Conservation (phyloP, 2,888 invertebrate genomes). For the Zelleria hepariella region DNA sequence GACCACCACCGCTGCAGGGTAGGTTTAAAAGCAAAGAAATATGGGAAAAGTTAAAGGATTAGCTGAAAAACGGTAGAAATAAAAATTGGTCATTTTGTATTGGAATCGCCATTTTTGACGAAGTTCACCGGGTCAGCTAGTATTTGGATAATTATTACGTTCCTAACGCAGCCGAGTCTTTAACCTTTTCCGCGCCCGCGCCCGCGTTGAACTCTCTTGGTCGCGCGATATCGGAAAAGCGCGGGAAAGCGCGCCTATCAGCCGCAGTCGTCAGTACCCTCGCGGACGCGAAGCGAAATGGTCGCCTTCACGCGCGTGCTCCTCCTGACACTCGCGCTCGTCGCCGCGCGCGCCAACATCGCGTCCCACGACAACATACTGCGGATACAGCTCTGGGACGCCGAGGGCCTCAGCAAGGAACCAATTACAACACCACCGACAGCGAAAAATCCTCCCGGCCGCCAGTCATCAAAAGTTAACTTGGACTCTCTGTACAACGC, state of each 20-base stretch:
- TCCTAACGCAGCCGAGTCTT: no score
- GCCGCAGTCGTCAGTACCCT: conserved; percentile 44
- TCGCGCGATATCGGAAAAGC: conserved; percentile 59
- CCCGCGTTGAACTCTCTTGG: conserved; percentile 42
- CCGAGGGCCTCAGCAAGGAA: conserved; percentile 55
- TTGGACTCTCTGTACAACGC: conserved; percentile 52
- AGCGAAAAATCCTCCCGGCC: conserved; percentile 18
- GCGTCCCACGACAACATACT: conserved; percentile 63
- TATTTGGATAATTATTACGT: no score
- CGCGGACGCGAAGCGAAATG: conserved; percentile 59
- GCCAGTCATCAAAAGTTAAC: conserved; percentile 48
- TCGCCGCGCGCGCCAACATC: conserved; percentile 51
- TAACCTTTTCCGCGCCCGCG: neutral
- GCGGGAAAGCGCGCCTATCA: conserved; percentile 54
- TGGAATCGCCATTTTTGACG: no score
- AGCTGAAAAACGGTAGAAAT: no score
- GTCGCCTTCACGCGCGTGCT: conserved; percentile 46
- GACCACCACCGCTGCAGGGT: no score
- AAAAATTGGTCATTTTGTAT: no score
- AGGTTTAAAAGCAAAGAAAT: no score
- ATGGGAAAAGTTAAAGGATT: no score
- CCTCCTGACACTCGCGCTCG: conserved; percentile 46
- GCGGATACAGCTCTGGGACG: conserved; percentile 64
- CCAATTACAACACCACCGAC: conserved; percentile 31
- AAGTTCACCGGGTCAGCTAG: no score